Conservation (phyloP, 2,888 invertebrate genomes). For the Calliphora vomitoria region DNA sequence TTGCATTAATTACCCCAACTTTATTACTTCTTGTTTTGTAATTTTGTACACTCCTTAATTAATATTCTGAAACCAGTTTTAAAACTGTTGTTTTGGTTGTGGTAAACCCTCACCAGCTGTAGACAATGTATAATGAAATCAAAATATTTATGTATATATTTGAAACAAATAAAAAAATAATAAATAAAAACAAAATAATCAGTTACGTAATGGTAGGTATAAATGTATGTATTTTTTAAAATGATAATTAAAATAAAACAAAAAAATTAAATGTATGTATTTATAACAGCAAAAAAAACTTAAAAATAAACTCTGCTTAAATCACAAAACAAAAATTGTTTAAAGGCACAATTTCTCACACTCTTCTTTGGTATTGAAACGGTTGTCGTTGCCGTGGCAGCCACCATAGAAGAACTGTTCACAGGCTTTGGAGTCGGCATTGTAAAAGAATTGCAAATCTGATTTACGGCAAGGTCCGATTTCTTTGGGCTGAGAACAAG, state of each 20-base stretch:
- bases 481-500: conserved; percentile 75
- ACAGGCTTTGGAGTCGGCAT: conserved; percentile 75
- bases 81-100: not conserved
- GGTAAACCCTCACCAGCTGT: not conserved
- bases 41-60: not conserved
- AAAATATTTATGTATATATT: not conserved
- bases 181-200: not conserved
- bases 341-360: conserved; percentile 76
- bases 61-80: conserved; percentile 1
- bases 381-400: conserved; percentile 78
- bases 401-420: conserved; percentile 78
- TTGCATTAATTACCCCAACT: not conserved
- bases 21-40: not conserved
- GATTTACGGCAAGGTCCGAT: conserved; percentile 77
- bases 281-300: conserved; percentile 11
- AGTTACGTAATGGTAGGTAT: conserved; percentile 20
- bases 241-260: conserved; percentile 13
- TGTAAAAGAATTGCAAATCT: conserved; percentile 72
- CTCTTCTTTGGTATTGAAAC: conserved; percentile 74
- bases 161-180: conserved; percentile 3
- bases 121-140: not conserved
- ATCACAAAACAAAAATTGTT: conserved; percentile 19
- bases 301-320: conserved; percentile 6
- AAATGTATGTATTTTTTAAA: conserved; percentile 14
- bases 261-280: not conserved